phyloP scores from a whole-genome alignment of 2,113 vertebrate species.

The Paramisgurnus dabryanus region DNA sequence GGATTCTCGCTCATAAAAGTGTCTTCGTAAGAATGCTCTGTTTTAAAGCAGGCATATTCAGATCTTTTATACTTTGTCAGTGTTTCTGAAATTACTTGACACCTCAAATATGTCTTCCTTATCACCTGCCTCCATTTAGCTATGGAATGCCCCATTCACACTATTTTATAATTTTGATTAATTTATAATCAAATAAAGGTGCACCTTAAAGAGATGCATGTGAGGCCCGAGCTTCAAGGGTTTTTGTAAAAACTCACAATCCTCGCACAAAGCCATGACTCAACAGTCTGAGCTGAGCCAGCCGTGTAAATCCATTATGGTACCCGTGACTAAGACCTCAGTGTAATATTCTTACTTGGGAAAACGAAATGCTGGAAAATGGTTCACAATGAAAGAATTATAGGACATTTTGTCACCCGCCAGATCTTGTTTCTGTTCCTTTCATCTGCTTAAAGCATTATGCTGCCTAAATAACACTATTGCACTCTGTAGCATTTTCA shows the following conservation, averaged over 20 bases:
- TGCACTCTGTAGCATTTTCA: not conserved
- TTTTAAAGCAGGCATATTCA: too few species aligned
- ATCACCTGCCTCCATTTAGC: too few species aligned
- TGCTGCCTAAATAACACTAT: not conserved
- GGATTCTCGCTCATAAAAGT: too few species aligned
- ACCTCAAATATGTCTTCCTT: too few species aligned
- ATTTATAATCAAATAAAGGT: not conserved
- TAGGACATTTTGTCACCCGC: conserved; percentile 1
- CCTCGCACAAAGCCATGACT: conserved; percentile 31
- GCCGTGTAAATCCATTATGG: conserved; percentile 11
- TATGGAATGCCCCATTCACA: too few species aligned
- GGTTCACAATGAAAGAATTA: conserved; percentile 2
- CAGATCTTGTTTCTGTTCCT: conserved; percentile 6
- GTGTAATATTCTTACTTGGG: conserved; percentile 21
- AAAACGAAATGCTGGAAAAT: conserved; percentile 15
- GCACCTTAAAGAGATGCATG: not conserved
- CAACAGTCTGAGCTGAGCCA: conserved; percentile 1
- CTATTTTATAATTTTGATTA: too few species aligned
- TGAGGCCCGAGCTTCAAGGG: not conserved
- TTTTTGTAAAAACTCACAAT: not conserved
- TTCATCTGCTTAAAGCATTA: not conserved
- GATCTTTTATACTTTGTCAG: too few species aligned
- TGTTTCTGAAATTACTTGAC: too few species aligned
- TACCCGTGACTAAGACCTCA: conserved; percentile 19
- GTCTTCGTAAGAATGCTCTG: too few species aligned